Percentiles rank a stretch among this genome's conserved stretches.
phyloP scores from a whole-genome alignment of 2,888 invertebrate species.

The Meliscaeva auricollis region DNA sequence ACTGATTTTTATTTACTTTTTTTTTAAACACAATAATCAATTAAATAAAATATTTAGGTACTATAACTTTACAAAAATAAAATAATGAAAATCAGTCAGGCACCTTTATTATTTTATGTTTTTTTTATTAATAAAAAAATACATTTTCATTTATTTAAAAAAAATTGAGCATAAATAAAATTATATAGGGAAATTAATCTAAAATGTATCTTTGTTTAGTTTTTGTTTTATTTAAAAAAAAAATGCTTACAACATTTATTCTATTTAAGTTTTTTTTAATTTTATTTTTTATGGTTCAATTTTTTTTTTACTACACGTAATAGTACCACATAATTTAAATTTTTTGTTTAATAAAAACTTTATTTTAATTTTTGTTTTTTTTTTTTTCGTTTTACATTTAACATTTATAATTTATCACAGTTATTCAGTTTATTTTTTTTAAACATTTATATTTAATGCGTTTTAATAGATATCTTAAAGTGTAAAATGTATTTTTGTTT shows the following conservation, averaged over 20 bases:
- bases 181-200: conserved; percentile 37
- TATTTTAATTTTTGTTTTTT: conserved; percentile 20
- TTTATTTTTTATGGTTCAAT: conserved; percentile 33
- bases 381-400: conserved; percentile 42
- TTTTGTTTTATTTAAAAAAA: conserved; percentile 50
- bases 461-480: conserved; percentile 48
- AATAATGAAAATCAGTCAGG: conserved; percentile 73
- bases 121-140: conserved; percentile 6
- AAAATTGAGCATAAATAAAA: conserved; percentile 68
- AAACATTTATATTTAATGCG: conserved; percentile 67
- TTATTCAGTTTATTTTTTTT: conserved; percentile 72
- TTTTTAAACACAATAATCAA: no score
- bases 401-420: conserved; percentile 76
- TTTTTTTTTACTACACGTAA: conserved; percentile 59
- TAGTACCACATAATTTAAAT: conserved; percentile 58
- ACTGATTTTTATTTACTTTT: conserved; percentile 27
- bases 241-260: conserved; percentile 66
- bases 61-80: background rate
- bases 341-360: conserved; percentile 65
- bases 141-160: conserved; percentile 3
- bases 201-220: background rate
- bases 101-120: conserved; percentile 54
- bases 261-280: conserved; percentile 46
- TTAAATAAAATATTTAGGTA: background rate
- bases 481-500: conserved; percentile 56